These are phyloP conservation scores for Seriola quinqueradiata DNA, from an alignment of 2,113 vertebrate species.

Conservation along the genomic window DNA sequence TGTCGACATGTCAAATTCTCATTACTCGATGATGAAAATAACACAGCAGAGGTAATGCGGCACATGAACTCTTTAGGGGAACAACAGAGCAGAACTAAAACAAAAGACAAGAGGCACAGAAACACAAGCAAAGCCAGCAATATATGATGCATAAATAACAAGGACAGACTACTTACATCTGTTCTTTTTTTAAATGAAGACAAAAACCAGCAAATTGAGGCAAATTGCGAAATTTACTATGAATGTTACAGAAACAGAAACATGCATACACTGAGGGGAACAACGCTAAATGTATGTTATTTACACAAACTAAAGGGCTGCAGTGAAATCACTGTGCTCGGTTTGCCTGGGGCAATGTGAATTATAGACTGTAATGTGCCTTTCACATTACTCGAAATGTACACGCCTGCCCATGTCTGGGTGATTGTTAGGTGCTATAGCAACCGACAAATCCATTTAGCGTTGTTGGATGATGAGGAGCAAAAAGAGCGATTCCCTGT, in stretches of 20 bases:
- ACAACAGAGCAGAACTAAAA: conserved; percentile 29
- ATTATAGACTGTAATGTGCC: conserved; percentile 24
- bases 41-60: conserved; percentile 26
- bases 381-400: conserved; percentile 38
- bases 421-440: conserved; percentile 45
- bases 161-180: conserved; percentile 4
- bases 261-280: background rate
- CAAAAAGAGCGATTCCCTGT: conserved; percentile 29
- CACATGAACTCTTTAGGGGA: conserved; percentile 35
- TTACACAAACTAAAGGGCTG: conserved; percentile 1
- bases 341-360: conserved; percentile 22
- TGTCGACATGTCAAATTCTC: conserved; percentile 37
- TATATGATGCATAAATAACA: conserved; percentile 38
- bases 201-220: conserved; percentile 1
- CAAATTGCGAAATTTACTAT: conserved; percentile 4
- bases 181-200: conserved; percentile 11
- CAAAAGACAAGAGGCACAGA: conserved; percentile 23
- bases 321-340: background rate
- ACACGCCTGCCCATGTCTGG: conserved; percentile 12
- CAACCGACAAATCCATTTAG: conserved; percentile 54
- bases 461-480: conserved; percentile 52
- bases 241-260: background rate
- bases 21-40: conserved; percentile 51
- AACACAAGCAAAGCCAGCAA: background rate
- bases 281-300: background rate